Conservation (phyloP, 2,888 invertebrate genomes). For the Phragmatobia fuliginosa region DNA sequence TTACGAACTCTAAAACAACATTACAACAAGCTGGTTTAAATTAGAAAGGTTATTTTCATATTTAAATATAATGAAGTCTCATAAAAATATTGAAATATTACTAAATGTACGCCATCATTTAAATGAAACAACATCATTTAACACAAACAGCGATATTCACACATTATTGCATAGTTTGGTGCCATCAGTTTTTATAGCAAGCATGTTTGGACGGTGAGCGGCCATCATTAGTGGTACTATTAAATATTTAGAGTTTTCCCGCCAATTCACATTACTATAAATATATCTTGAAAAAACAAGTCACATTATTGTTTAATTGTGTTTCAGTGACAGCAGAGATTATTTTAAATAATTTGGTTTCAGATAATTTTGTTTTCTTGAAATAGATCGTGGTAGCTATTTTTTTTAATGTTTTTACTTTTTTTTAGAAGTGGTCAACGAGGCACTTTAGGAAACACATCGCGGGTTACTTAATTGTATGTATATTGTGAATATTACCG, state of each 20-base stretch:
- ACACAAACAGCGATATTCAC: conserved; percentile 12
- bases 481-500: no score
- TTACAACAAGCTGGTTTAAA: neutral
- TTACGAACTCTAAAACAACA: neutral
- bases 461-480: no score
- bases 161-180: conserved; percentile 9
- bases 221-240: conserved; percentile 55
- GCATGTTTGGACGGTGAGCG: conserved; percentile 61
- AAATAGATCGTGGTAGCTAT: conserved; percentile 1
- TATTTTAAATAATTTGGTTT: conserved; percentile 18
- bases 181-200: conserved; percentile 39
- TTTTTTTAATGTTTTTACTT: neutral
- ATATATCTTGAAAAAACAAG: conserved; percentile 58
- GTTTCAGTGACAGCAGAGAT: conserved; percentile 29
- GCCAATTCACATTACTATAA: conserved; percentile 57
- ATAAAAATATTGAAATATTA: conserved; percentile 9
- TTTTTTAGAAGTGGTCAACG: neutral
- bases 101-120: conserved; percentile 7
- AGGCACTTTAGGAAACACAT: no score
- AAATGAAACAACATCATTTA: conserved; percentile 4
- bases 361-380: conserved; percentile 11
- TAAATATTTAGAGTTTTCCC: conserved; percentile 62
- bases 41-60: neutral
- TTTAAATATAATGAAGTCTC: neutral
- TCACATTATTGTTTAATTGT: conserved; percentile 49